A percentile compares a stretch with the other conserved stretches of the same genome.
These are phyloP conservation scores for Phoxinus phoxinus DNA, from an alignment of 2,113 vertebrate genomes.

Conservation along the genomic window DNA sequence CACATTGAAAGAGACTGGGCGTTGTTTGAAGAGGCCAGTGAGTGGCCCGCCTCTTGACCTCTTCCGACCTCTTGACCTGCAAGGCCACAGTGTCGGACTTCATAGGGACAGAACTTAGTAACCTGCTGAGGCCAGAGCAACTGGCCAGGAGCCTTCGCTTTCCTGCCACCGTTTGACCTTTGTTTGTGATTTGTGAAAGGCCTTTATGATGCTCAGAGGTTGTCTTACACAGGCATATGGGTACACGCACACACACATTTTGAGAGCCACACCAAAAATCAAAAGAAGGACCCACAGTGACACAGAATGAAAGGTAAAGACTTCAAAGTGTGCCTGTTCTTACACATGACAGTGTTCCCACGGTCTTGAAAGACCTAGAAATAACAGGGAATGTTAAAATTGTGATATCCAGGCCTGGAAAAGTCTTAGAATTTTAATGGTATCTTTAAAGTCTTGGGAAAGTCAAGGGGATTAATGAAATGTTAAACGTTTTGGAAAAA, in stretches of 20 bases:
- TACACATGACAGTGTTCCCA: constrained; percentile 28
- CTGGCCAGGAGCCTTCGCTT: constrained; percentile 33
- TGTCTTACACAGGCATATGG: constrained; percentile 7
- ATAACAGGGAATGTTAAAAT: neutral
- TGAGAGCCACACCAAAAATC: constrained; percentile 27
- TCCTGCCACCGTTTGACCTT: neutral
- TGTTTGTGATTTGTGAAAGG: constrained; percentile 48
- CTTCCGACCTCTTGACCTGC: constrained; percentile 43
- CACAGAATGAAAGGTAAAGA: neutral
- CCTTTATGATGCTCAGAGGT: constrained; percentile 34
- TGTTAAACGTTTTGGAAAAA: neutral
- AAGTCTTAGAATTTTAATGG: constrained; percentile 9
- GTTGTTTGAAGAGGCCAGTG: constrained; percentile 9
- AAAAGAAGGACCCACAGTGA: constrained; percentile 12
- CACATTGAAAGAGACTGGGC: neutral
- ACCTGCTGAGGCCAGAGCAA: constrained; percentile 38
- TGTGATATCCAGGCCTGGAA: neutral
- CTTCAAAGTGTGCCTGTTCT: constrained; percentile 19
- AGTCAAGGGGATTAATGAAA: neutral
- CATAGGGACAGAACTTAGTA: constrained; percentile 42
- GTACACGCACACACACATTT: neutral
- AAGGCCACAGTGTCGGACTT: constrained; percentile 46
- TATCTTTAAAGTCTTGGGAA: constrained; percentile 9
- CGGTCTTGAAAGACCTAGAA: constrained; percentile 9
- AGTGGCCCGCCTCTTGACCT: constrained; percentile 26